phyloP scores from a whole-genome alignment of 2,888 invertebrate species.

The Rhagium mordax region DNA sequence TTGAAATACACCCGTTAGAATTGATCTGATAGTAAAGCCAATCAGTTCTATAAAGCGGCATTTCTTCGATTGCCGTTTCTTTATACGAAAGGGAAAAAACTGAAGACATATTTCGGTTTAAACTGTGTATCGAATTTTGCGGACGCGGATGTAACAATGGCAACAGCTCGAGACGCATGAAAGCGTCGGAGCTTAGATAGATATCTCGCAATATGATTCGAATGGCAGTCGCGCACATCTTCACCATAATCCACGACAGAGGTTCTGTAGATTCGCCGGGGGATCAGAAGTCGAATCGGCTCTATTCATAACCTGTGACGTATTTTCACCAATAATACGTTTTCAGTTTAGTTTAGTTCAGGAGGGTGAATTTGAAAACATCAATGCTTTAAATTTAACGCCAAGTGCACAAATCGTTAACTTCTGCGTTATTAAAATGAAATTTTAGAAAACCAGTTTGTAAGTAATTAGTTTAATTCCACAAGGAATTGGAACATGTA shows the following conservation, averaged over 20 bases:
- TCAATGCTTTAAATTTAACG: slow-evolving; percentile 25
- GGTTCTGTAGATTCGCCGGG: slow-evolving; percentile 64
- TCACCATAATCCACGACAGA: slow-evolving; percentile 64
- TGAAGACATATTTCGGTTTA: slow-evolving; percentile 24
- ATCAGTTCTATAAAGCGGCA: slow-evolving; percentile 44
- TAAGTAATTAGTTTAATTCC: background rate
- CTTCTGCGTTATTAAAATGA: background rate
- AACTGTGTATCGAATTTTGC: slow-evolving; percentile 52
- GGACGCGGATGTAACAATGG: slow-evolving; percentile 63
- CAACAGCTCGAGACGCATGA: slow-evolving; percentile 63
- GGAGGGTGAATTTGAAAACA: slow-evolving; percentile 34
- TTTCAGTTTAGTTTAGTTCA: slow-evolving; percentile 32
- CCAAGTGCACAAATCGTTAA: slow-evolving; percentile 6
- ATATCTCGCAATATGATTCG: slow-evolving; percentile 67
- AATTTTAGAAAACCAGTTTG: background rate
- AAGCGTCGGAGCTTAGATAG: slow-evolving; percentile 65
- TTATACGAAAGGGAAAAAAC: background rate
- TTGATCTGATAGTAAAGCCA: slow-evolving; percentile 59
- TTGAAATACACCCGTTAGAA: slow-evolving; percentile 65
- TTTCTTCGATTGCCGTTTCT: background rate
- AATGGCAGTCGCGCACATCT: slow-evolving; percentile 64
- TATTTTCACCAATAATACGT: slow-evolving; percentile 41
- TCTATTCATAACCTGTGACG: slow-evolving; percentile 63
- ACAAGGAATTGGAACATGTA: background rate
- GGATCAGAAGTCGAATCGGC: slow-evolving; percentile 56